These are phyloP conservation scores for Galerucella pusilla DNA, from an alignment of 2,888 invertebrate genomes.

Conservation along the genomic window DNA sequence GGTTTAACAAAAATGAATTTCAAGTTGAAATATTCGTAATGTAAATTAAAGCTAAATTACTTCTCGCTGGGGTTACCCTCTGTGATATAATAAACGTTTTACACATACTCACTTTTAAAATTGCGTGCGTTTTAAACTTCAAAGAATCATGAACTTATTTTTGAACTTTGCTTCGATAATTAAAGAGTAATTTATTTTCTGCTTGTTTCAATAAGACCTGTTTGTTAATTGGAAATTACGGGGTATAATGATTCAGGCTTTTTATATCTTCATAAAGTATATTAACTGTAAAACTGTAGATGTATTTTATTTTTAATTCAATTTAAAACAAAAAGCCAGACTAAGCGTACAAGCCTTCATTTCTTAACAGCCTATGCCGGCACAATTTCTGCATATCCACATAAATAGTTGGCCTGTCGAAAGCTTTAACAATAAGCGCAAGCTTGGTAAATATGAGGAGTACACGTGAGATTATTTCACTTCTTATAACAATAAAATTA, in stretches of 20 bases:
- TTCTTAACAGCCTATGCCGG: no score
- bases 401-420: no score
- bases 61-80: not conserved
- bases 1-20: not conserved
- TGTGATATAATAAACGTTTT: not conserved
- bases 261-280: not conserved
- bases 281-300: not conserved
- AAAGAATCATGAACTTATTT: conserved; percentile 3
- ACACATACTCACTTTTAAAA: not conserved
- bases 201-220: conserved; percentile 6
- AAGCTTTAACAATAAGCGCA: no score
- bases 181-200: conserved; percentile 6
- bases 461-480: no score
- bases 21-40: not conserved
- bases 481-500: no score
- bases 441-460: no score
- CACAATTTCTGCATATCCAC: no score
- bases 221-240: not conserved
- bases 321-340: no score
- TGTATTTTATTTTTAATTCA: no score
- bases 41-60: conserved; percentile 15
- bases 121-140: conserved; percentile 7
- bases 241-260: not conserved
- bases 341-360: no score
- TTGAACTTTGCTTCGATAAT: conserved; percentile 3